phyloP scores from a whole-genome alignment of 2,113 vertebrate genomes.

The Oryzias curvinotus region DNA sequence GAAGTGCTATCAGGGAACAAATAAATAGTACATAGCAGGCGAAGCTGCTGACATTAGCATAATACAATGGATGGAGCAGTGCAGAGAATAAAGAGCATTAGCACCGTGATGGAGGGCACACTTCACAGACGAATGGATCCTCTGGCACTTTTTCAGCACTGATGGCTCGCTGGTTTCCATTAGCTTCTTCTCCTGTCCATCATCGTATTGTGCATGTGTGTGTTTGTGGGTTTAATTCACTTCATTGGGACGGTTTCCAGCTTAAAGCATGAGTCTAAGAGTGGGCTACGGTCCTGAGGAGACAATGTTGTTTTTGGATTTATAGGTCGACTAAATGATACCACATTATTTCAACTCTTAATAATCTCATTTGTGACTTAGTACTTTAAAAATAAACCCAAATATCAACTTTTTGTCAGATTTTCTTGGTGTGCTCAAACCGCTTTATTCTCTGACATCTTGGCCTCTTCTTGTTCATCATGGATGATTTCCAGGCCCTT shows the following conservation, averaged over 20 bases:
- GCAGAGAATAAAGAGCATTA: slow-evolving; percentile 71
- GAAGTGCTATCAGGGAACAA: slow-evolving; percentile 56
- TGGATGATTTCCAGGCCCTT: too few relatives aligned
- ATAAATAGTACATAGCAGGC: slow-evolving; percentile 54
- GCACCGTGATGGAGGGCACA: slow-evolving; percentile 51
- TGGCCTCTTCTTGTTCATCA: too few relatives aligned
- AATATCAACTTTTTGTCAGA: too few relatives aligned
- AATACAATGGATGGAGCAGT: slow-evolving; percentile 62
- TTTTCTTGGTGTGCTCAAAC: too few relatives aligned
- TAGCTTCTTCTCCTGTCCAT: slow-evolving; percentile 24
- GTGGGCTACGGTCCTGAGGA: not conserved
- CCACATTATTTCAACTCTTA: too few relatives aligned
- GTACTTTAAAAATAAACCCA: too few relatives aligned
- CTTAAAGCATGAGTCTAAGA: not conserved
- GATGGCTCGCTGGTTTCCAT: slow-evolving; percentile 34
- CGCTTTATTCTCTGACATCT: too few relatives aligned
- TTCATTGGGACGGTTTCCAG: not conserved
- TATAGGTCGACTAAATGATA: too few relatives aligned
- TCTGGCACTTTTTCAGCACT: slow-evolving; percentile 42
- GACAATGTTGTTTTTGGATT: too few relatives aligned
- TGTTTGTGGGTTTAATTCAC: not conserved
- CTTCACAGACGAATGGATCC: slow-evolving; percentile 49
- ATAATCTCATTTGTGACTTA: too few relatives aligned
- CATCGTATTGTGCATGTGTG: slow-evolving; percentile 1
- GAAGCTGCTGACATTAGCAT: slow-evolving; percentile 62